Base-by-base conservation (phyloP, 2,797 vertebrate species). In the Rhadinocentrus ornatus region DNA sequence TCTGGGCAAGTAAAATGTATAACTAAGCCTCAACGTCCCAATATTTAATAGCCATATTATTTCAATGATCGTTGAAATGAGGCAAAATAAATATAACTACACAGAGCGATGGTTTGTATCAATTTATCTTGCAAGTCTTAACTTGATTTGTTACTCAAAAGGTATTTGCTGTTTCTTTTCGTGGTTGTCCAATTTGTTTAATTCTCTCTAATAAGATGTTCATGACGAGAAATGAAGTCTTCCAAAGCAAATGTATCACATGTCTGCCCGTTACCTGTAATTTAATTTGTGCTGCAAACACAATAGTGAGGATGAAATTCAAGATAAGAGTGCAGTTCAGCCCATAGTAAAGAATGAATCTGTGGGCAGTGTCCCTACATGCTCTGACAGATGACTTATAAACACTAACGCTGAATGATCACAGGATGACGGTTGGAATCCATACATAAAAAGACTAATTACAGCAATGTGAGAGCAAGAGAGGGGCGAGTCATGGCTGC, bases 401-500 rank as follows among this genome's bases (percentile, higher is more conserved):
- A 60, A 77, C 39, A 76, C 59, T 71, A 81, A 79, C 61, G 71
- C 57, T 6, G 24, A 35, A 65, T 37, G 34, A 60, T 77, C 60
- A 62, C 41, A 69, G 8, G 46, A 71, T 61, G 65, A 74, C 35
- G 34, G 70, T 75, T 68, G 62, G 60, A 71, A 60, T 75, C 66
- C 64, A 66, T 37, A 73, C 69, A 73, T 84, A 82, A 82, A 66
- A 72, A 75, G 61, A 39, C 41, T 10, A 70, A 81, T 74, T 68
- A 73, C 52, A 81, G 64, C 46, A 68, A 58, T 1, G 12, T 57
- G 60, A 72, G 39, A 59, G 59, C 69, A 53, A 56, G 71, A 39
- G 65, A 32, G 59, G 50, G 46, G 15, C 86, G 87, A 89, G 73
- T 87, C 86, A 86, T 32, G 26, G 69, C 66, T 16, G 69, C 61